phyloP scores from a whole-genome alignment of 2,113 vertebrate species.

The Microtus richardsoni region DNA sequence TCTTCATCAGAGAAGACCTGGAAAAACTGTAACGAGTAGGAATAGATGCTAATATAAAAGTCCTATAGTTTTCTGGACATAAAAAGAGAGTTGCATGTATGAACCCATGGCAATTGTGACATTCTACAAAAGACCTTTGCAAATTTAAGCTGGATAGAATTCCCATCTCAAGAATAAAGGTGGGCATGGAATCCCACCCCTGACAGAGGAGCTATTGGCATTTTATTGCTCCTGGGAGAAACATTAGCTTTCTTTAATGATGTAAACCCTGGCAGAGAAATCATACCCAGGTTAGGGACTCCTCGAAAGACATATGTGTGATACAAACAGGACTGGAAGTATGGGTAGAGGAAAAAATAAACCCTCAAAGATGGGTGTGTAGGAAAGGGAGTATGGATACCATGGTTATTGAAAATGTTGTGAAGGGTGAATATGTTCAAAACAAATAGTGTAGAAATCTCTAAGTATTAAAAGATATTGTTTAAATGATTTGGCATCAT shows the following conservation, averaged over 20 bases:
- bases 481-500: background rate
- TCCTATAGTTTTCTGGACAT: background rate
- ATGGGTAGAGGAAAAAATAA: background rate
- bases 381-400: background rate
- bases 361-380: background rate
- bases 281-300: background rate
- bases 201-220: background rate
- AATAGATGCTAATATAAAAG: background rate
- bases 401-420: background rate
- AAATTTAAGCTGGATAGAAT: background rate
- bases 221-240: background rate
- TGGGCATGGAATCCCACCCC: background rate
- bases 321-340: background rate
- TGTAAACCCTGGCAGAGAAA: background rate
- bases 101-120: background rate
- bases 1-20: background rate
- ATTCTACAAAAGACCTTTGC: background rate
- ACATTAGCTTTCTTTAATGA: background rate
- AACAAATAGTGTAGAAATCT: background rate
- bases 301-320: background rate
- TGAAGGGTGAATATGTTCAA: background rate
- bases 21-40: background rate
- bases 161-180: background rate
- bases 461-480: background rate
- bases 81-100: background rate